Evolutionary conservation across 2,797 vertebrate species (phyloP), one percentile per base, ranked within the genome.

Genomic region (Liasis olivaceus): DNA sequence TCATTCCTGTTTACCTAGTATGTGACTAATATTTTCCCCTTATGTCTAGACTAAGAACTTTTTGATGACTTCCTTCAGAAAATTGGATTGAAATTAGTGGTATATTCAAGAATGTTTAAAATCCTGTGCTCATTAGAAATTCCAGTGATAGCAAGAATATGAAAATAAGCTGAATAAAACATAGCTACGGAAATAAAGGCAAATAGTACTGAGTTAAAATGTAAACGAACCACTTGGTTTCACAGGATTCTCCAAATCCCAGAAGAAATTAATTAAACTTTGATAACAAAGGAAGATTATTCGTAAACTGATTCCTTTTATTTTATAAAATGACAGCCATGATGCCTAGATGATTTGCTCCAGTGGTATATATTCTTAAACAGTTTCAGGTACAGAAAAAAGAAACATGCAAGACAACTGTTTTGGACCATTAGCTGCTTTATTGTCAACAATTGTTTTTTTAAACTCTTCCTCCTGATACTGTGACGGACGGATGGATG

Each of bases 231-330:
- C 77, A 87, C 58, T 87, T 92, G 47, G 91, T 91, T 95, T 92
- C 47, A 84, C 0, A 87, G 51, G 72, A 92, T 86, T 93, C 42
- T 86, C 60, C 24, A 93, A 90, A 90, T 85, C 31, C 22, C 89
- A n/a, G 24, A 91, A 85, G 81, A 95, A 93, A 88, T 9, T 91
- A 94, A 86, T 63, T 91, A 85, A 94, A 89, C 12, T 88, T 62
- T 85, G 92, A 26, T 58, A 89, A 90, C 89, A 93, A 94, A 95
- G 24, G 20, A 93, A 96, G 94, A 69, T 92, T 93, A 93, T 88
- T 51, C 51, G 66, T 24, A 12, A 94, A 63, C 86, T 42, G 60
- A 62, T 56, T 95, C 51, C 89, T 91, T 94, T 94, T 90, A 89
- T 59, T 87, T 90, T 90, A 12, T 90, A 90, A 90, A 92, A 87